These are phyloP conservation scores for Grantiella picta DNA, from an alignment of 2,113 vertebrate species.

Conservation along the genomic window DNA sequence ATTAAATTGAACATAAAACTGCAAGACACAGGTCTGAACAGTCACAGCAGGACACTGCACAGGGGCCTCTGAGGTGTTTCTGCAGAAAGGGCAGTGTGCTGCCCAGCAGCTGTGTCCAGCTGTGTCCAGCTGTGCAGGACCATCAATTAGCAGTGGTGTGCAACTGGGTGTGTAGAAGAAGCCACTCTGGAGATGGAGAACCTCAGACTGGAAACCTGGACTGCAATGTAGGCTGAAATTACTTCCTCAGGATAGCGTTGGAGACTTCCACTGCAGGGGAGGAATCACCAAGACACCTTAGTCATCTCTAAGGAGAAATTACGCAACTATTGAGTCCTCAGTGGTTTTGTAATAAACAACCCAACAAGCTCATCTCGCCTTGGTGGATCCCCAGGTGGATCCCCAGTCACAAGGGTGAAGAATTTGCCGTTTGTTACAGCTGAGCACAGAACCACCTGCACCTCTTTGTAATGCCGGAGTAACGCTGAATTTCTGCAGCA, in stretches of 20 bases:
- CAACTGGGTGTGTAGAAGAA: rapidly evolving
- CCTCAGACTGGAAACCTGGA: background rate
- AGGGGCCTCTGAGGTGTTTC: background rate
- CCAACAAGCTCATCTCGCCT: background rate
- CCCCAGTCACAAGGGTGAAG: background rate
- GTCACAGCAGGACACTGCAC: background rate
- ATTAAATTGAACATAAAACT: background rate
- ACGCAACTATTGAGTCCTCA: background rate
- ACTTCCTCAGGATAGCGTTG: background rate
- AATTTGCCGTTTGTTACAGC: background rate
- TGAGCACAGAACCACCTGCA: background rate
- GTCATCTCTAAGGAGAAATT: background rate
- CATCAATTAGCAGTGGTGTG: background rate
- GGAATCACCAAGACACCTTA: background rate
- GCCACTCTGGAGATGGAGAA: background rate
- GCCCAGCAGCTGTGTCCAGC: background rate
- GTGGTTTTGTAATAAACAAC: background rate
- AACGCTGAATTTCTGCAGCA: background rate
- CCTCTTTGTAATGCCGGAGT: background rate
- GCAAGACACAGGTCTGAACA: background rate
- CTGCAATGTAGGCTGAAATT: background rate
- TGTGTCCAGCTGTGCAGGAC: background rate
- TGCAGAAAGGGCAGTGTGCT: background rate
- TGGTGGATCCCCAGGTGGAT: background rate
- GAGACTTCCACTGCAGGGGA: background rate